Base-by-base conservation (phyloP, 30 jellyfish, hydroid and myxozoan genomes). In the Aurelia sp. region DNA sequence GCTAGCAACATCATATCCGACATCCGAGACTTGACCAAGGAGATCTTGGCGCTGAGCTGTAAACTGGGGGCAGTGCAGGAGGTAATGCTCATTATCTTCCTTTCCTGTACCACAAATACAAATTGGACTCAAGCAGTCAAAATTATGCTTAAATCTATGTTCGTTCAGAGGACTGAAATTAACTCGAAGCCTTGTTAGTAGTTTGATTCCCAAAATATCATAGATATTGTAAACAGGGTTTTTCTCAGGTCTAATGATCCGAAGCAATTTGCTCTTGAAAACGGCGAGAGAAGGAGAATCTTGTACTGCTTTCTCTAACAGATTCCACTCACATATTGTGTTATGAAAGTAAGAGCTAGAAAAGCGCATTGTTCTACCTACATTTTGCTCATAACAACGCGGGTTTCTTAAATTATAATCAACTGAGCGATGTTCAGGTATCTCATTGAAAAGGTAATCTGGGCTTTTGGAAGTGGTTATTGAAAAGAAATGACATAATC, bases 281-380 rank as follows among this genome's bases (percentile, higher is more conserved):
- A 11, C 79, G 33, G 76, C 78, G 66, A 77, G 78, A 38, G 79
- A 59, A 35, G 73, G 63, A 59, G 88, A 77, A 27, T 41, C 80
- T 63, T 47, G 69, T 4, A 62, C 70, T 27, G 68, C 9, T 50
- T 41, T 66, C 13, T 78, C 89, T 51, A 78, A 78, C 33, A 61
- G 89, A 60, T 62, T 63, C 89, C 89, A 22, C 80, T 78, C 80
- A 21, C 53, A 78, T 41, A 78, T 41, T 63, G 58, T 66, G 80
- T 78, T 60, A 40, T 78, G 80, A 66, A 78, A 78, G 57, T 78
- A 78, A 35, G 89, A 62, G 80, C 72, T 30, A 50, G 80, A 61
- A 51, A 61, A 78, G 59, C 80, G 89, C 58, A 47, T 3, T 4
- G 81, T 78, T 22, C 80, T 35, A 66, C 80, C 53, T 63, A 78